phyloP scores from a whole-genome alignment of 1,140 invertebrate species.

The Andricus grossulariae region DNA sequence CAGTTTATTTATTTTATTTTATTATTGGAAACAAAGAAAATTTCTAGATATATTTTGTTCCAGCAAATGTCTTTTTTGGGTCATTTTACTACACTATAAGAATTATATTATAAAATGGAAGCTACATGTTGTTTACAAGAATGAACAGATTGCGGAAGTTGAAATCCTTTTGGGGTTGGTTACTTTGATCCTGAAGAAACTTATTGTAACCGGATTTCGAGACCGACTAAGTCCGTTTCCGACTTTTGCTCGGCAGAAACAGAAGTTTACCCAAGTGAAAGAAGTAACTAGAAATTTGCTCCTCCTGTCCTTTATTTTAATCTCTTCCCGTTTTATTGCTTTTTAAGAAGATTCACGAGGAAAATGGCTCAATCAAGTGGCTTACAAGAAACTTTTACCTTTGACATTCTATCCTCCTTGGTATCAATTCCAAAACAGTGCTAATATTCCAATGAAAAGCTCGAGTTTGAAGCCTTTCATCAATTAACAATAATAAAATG shows the following conservation, averaged over 20 bases:
- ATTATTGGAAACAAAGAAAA: no score
- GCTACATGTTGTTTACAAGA: background rate
- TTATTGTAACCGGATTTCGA: background rate
- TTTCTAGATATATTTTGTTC: no score
- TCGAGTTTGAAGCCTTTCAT: no score
- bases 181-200: slow-evolving; percentile 1
- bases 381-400: background rate
- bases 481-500: no score
- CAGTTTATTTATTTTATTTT: no score
- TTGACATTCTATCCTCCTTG: no score
- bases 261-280: background rate
- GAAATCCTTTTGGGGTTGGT: background rate
- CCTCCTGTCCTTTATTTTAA: slow-evolving; percentile 4
- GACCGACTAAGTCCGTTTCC: background rate
- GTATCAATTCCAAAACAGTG: no score
- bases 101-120: background rate
- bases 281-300: background rate
- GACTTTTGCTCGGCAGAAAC: slow-evolving; percentile 13
- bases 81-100: no score
- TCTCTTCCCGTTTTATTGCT: slow-evolving; percentile 5
- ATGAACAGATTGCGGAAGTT: background rate
- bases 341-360: background rate
- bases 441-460: no score
- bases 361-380: background rate
- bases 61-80: no score